Conservation (phyloP, 2,113 vertebrate genomes). For the Terrapene triunguis region DNA sequence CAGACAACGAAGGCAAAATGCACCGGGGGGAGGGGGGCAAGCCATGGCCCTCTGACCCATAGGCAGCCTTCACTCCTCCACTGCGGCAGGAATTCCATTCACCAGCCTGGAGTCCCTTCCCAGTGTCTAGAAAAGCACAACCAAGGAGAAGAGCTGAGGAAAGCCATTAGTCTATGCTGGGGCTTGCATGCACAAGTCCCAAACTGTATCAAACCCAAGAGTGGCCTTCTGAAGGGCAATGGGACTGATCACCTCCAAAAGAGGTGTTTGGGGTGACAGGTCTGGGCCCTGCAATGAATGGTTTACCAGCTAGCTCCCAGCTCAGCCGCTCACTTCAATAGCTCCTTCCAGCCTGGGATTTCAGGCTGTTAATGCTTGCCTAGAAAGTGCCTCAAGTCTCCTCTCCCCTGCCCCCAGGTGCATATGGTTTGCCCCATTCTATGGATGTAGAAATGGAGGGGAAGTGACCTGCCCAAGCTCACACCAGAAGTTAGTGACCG, state of each 20-base stretch:
- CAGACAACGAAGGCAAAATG: background rate
- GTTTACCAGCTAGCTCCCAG: no score
- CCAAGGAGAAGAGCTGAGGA: background rate
- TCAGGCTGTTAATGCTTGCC: background rate
- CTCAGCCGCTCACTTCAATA: no score
- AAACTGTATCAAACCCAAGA: background rate
- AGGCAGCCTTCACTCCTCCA: background rate
- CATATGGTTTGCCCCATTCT: background rate
- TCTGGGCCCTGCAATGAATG: background rate
- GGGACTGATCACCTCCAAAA: background rate
- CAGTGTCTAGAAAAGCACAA: background rate
- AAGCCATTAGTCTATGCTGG: background rate
- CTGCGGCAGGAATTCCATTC: background rate
- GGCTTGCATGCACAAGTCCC: background rate
- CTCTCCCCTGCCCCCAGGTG: background rate
- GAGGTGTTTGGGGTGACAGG: background rate
- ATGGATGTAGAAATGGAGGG: background rate
- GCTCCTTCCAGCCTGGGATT: background rate
- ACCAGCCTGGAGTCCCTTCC: background rate
- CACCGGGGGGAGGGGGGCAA: background rate
- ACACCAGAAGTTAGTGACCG: background rate
- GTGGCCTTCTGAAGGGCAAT: background rate
- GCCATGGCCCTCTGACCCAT: background rate
- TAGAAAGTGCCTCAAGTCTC: background rate
- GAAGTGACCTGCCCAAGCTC: background rate